Base-by-base conservation (phyloP, 2,888 invertebrate species). In the Drosophila mimica region DNA sequence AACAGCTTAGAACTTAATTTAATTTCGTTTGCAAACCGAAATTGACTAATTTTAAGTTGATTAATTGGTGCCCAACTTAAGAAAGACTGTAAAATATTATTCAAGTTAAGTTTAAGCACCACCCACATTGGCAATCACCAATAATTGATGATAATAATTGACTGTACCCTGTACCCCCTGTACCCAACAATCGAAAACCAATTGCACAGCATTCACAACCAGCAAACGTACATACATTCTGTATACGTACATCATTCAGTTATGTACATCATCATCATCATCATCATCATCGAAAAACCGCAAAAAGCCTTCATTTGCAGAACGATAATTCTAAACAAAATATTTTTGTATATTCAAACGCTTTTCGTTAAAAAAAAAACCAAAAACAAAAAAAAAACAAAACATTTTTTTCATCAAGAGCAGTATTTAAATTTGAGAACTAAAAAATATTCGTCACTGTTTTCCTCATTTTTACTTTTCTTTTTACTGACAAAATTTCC, bases 11-110 rank as follows among this genome's bases (percentile, higher is more conserved):
- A 67, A 53, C 48, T 54, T 80, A 79, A 51, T 74, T 74, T 68
- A 68, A 80, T 67, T 77, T 77, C 66, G 54, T 53, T 40, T 30
- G 28, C n/a, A 52, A 61, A 64, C 25, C 62, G 33, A 85, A 85
- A 80, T 85, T 85, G 57, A 69, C 65, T 86, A 83, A 81, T 74
- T 83, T 85, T 84, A 84, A 84, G 84, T 83, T 82, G 9, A 72
- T 56, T 61, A 76, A 81, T 81, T 81, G 81, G 81, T 78, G 71
- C 3, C 38, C 20, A 56, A 65, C 43, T 34, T 59, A 51, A 70
- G 67, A 9, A 61, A 57, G 9, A 33, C 43, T 71, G 69, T 69
- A 65, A 61, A 48, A 59, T 67, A 61, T 59, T 62, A 53, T 74
- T 69, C 53, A 68, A 76, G 69, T 62, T 76, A 69, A 56, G 40